A percentile compares a stretch with the other conserved stretches of the same genome.
phyloP scores from a whole-genome alignment of 2,797 vertebrate genomes.

The Sparus aurata region DNA sequence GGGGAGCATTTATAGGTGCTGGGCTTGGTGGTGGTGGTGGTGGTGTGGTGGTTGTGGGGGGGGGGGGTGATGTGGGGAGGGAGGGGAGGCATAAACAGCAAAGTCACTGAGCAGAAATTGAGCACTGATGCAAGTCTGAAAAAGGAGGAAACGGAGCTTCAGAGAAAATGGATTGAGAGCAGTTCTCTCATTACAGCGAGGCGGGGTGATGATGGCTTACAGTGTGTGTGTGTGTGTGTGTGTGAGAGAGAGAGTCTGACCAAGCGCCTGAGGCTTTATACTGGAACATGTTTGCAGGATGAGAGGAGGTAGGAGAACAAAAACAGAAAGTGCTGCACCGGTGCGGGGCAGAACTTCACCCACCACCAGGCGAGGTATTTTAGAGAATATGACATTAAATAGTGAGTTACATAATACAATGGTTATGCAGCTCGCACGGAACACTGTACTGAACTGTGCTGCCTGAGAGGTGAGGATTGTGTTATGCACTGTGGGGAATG shows the following conservation, averaged over 20 bases:
- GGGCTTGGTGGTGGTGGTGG: neutral
- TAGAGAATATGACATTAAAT: conserved; percentile 33
- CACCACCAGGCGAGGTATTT: conserved; percentile 35
- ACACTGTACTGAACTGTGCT: neutral
- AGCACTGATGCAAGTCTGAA: conserved; percentile 24
- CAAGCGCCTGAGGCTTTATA: conserved; percentile 37
- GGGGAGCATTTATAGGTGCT: conserved; percentile 16
- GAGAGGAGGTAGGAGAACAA: conserved; percentile 36
- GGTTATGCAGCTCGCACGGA: conserved; percentile 34
- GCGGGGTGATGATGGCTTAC: neutral
- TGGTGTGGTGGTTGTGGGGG: no score
- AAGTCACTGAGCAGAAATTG: conserved; percentile 47
- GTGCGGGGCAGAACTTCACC: conserved; percentile 19
- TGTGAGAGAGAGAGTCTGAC: no score
- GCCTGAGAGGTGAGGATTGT: conserved; percentile 36
- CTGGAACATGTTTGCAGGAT: conserved; percentile 41
- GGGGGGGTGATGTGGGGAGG: neutral
- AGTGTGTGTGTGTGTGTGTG: neutral
- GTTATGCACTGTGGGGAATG: conserved; percentile 25
- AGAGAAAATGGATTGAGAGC: conserved; percentile 31
- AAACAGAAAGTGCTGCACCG: conserved; percentile 7
- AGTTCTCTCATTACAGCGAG: conserved; percentile 42
- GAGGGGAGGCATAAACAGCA: conserved; percentile 3
- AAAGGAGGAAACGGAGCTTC: conserved; percentile 13
- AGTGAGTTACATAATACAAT: conserved; percentile 39